Percentiles rank a stretch among this genome's conserved stretches.
Evolutionary conservation across 1,140 invertebrate species (phyloP).

Genomic region (Penaeus japonicus): DNA sequence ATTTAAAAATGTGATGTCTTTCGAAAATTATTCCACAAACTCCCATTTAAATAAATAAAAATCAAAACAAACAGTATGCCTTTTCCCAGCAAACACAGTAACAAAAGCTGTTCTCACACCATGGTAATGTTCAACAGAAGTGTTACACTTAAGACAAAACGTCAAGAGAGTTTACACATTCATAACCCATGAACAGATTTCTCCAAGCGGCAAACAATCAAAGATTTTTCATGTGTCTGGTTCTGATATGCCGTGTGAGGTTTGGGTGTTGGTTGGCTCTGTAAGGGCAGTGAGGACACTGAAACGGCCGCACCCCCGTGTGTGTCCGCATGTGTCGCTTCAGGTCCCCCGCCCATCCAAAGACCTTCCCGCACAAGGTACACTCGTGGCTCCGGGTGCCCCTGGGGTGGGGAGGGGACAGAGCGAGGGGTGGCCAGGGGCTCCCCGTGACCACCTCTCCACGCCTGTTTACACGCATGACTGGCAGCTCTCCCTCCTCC

Average conservation of each 20-base stretch:
- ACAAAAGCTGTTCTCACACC: too few species aligned
- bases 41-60: too few species aligned
- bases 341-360: slow-evolving; percentile 61
- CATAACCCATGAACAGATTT: too few species aligned
- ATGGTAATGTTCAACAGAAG: too few species aligned
- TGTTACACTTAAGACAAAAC: too few species aligned
- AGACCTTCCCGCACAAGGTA: slow-evolving; percentile 61
- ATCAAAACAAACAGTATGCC: too few species aligned
- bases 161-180: too few species aligned
- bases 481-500: slow-evolving; percentile 46
- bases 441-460: slow-evolving; percentile 26
- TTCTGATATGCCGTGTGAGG: slow-evolving; percentile 51
- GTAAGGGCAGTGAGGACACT: slow-evolving; percentile 66
- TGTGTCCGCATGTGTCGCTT: slow-evolving; percentile 62
- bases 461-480: slow-evolving; percentile 41
- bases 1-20: too few species aligned
- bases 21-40: too few species aligned
- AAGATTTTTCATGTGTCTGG: slow-evolving; percentile 20
- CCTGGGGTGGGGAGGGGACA: slow-evolving; percentile 27
- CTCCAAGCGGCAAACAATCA: neutral
- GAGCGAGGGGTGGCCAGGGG: slow-evolving; percentile 32
- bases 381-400: slow-evolving; percentile 59
- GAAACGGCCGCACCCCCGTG: slow-evolving; percentile 68
- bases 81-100: too few species aligned
- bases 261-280: slow-evolving; percentile 51